Conservation (phyloP, 2,797 vertebrate genomes). For the Intellagama lesueurii region DNA sequence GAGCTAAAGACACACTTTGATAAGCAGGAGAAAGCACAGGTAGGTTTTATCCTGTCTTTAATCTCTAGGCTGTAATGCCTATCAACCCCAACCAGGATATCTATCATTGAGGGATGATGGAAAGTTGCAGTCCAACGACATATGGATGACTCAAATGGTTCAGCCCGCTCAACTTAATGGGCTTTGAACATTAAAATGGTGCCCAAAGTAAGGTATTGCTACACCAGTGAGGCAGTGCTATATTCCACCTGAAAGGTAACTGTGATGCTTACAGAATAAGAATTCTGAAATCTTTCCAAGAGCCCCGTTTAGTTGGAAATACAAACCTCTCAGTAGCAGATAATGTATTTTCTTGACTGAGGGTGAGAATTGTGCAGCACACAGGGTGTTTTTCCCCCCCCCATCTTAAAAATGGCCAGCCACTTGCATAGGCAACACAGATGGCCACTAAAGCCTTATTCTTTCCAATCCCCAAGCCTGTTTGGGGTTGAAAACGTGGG, state of each 20-base stretch:
- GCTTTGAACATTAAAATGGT: not conserved
- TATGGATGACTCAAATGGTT: too few relatives aligned
- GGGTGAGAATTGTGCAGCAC: too few relatives aligned
- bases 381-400: too few relatives aligned
- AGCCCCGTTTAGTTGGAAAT: not conserved
- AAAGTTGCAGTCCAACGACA: too few relatives aligned
- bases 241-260: not conserved
- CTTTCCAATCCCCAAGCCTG: too few relatives aligned
- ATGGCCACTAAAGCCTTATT: too few relatives aligned
- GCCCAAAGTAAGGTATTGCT: not conserved
- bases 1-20: accelerated
- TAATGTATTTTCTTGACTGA: not conserved
- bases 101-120: too few relatives aligned
- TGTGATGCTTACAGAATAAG: not conserved
- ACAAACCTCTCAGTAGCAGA: not conserved
- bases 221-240: not conserved
- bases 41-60: conserved; percentile 22
- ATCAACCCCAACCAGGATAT: too few relatives aligned
- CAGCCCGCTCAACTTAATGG: too few relatives aligned
- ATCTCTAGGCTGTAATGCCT: not conserved
- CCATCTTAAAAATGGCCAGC: too few relatives aligned
- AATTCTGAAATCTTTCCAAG: not conserved
- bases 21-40: conserved; percentile 40
- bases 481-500: too few relatives aligned
- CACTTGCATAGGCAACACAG: too few relatives aligned